phyloP scores from a whole-genome alignment of 2,888 invertebrate species.

The Parthenolecanium corni region DNA sequence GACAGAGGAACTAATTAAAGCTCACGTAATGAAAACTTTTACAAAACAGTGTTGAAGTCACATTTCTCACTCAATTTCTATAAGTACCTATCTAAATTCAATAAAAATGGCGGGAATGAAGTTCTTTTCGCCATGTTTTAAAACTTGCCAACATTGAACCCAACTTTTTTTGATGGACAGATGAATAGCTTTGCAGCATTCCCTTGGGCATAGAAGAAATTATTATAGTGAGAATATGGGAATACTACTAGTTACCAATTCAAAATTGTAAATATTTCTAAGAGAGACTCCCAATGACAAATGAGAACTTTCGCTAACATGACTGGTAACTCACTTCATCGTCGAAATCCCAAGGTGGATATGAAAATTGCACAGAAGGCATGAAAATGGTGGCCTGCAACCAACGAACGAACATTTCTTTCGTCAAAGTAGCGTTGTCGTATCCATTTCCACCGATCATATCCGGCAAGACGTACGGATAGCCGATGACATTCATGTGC shows the following conservation, averaged over 20 bases:
- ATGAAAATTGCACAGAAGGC: conserved; percentile 68
- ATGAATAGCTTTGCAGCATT: too few relatives aligned
- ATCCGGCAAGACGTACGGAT: conserved; percentile 63
- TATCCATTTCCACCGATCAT: conserved; percentile 63
- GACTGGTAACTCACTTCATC: conserved; percentile 39
- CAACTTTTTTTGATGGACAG: too few relatives aligned
- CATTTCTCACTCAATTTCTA: too few relatives aligned
- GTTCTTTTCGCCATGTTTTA: too few relatives aligned
- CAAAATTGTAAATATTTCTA: not conserved
- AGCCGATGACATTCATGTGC: conserved; percentile 51
- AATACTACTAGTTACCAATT: not conserved
- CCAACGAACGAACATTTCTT: conserved; percentile 65
- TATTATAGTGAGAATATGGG: not conserved
- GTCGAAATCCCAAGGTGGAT: conserved; percentile 67
- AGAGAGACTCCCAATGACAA: not conserved
- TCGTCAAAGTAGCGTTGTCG: conserved; percentile 43
- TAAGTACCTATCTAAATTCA: too few relatives aligned
- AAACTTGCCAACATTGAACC: too few relatives aligned
- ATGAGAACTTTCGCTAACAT: not conserved
- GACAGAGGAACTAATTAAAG: too few relatives aligned
- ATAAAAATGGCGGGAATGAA: too few relatives aligned
- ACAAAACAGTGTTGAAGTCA: too few relatives aligned
- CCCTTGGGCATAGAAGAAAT: too few relatives aligned
- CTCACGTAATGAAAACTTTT: too few relatives aligned
- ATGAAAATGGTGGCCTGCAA: conserved; percentile 63